Percentiles rank a stretch among this genome's conserved stretches.
phyloP scores from a whole-genome alignment of 2,888 invertebrate species.

The Tholera decimalis region DNA sequence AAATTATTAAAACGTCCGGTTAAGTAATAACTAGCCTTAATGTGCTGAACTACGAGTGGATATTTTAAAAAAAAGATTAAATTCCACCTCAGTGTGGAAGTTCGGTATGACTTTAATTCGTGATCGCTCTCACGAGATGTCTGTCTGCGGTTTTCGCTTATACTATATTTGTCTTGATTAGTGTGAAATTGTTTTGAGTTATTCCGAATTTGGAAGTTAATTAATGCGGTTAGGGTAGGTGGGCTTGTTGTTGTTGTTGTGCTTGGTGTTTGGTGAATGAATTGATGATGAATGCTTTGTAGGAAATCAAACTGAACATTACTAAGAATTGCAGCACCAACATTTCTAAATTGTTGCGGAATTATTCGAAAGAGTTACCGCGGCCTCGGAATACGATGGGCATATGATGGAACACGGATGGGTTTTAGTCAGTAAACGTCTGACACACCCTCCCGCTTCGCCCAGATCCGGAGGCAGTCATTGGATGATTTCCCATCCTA shows the following conservation, averaged over 20 bases:
- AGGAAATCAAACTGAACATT: background rate
- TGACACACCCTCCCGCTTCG: too few species aligned
- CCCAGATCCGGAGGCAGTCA: too few species aligned
- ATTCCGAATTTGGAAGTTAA: slow-evolving; percentile 45
- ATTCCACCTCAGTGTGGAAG: slow-evolving; percentile 42
- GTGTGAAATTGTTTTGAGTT: slow-evolving; percentile 42
- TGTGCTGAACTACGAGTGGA: too few species aligned
- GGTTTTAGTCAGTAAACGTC: too few species aligned
- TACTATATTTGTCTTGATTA: slow-evolving; percentile 47
- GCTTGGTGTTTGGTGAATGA: slow-evolving; percentile 31
- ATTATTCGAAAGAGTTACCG: too few species aligned
- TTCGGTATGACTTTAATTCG: slow-evolving; percentile 49
- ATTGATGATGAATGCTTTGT: slow-evolving; percentile 21
- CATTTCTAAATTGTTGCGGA: too few species aligned
- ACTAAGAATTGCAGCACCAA: background rate
- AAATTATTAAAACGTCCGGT: too few species aligned
- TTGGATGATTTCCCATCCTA: too few species aligned
- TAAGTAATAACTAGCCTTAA: too few species aligned
- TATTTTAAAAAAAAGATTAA: too few species aligned
- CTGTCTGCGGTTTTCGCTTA: slow-evolving; percentile 47
- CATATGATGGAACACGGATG: too few species aligned
- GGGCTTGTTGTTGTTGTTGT: slow-evolving; percentile 25
- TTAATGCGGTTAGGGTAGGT: slow-evolving; percentile 31
- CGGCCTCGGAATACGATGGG: too few species aligned
- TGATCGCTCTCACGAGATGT: slow-evolving; percentile 35